Evolutionary conservation across 1,140 invertebrate species (phyloP).

Genomic region (Samia ricini): DNA sequence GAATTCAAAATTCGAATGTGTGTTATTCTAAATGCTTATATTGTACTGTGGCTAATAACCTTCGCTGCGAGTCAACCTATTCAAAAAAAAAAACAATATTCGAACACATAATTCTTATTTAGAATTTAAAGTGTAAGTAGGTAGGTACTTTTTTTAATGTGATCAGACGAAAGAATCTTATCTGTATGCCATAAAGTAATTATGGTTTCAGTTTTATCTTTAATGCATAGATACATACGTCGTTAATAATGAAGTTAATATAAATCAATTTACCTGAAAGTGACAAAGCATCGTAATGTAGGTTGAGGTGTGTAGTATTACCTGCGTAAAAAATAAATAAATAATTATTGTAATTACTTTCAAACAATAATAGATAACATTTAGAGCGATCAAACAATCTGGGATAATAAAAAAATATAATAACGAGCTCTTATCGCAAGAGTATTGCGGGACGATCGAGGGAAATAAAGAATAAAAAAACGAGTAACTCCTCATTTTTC

Average conservation of each 20-base stretch:
- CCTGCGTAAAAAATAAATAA: conserved; percentile 43
- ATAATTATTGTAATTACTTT: conserved; percentile 8
- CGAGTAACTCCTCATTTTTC: conserved; percentile 46
- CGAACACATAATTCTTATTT: too few species aligned
- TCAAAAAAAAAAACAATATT: too few species aligned
- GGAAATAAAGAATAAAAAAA: conserved; percentile 36
- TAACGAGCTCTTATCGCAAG: conserved; percentile 37
- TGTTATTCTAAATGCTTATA: too few species aligned
- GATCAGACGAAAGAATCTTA: too few species aligned
- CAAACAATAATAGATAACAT: conserved; percentile 12
- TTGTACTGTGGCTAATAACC: too few species aligned
- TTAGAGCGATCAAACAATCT: conserved; percentile 15
- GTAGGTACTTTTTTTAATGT: too few species aligned
- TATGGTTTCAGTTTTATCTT: too few species aligned
- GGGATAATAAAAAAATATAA: conserved; percentile 34
- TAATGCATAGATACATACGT: not conserved
- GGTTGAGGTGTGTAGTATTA: too few species aligned
- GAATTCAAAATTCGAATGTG: too few species aligned
- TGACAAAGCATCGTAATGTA: conserved; percentile 53
- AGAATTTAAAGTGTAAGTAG: too few species aligned
- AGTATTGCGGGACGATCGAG: conserved; percentile 34
- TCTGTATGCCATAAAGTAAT: not conserved
- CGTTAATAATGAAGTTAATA: not conserved
- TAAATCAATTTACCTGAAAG: conserved; percentile 37
- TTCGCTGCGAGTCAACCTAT: too few species aligned